Conservation (phyloP, 2,888 invertebrate genomes). For the Sisyra nigra region DNA sequence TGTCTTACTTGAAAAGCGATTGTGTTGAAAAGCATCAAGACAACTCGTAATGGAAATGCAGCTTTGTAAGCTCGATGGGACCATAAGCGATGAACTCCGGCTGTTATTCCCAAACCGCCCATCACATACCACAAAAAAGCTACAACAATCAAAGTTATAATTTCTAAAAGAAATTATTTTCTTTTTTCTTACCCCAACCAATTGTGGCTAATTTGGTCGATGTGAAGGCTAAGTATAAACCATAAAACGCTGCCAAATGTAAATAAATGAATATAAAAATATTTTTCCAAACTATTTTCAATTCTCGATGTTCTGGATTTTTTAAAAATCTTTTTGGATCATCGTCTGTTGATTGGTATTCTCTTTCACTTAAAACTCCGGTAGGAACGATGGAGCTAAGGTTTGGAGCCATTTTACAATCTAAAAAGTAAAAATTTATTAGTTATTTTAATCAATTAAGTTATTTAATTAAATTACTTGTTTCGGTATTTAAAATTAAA, state of each 20-base stretch:
- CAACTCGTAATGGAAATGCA: slow-evolving; percentile 60
- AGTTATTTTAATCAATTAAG: too few species aligned
- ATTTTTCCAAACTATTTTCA: slow-evolving; percentile 68
- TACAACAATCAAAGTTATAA: slow-evolving; percentile 6
- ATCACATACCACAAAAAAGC: not conserved
- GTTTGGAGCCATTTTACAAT: slow-evolving; percentile 1
- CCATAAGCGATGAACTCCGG: slow-evolving; percentile 90
- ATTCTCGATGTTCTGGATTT: slow-evolving; percentile 17
- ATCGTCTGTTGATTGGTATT: not conserved
- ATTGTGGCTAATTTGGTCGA: slow-evolving; percentile 31
- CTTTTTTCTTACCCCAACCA: slow-evolving; percentile 35
- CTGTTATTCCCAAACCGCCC: slow-evolving; percentile 62
- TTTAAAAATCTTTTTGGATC: not conserved
- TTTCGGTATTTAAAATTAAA: too few species aligned
- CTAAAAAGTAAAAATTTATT: not conserved
- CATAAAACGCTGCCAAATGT: slow-evolving; percentile 47
- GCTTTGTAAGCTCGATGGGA: slow-evolving; percentile 88
- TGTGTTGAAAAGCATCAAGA: slow-evolving; percentile 68
- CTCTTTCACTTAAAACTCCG: not conserved
- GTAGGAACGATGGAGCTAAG: not conserved
- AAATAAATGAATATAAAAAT: slow-evolving; percentile 55
- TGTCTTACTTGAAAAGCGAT: slow-evolving; percentile 32
- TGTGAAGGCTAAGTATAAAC: slow-evolving; percentile 36
- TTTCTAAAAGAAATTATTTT: slow-evolving; percentile 4
- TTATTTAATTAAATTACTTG: too few species aligned